Base-by-base conservation (phyloP, 2,113 vertebrate species). In the Manacus vitellinus region DNA sequence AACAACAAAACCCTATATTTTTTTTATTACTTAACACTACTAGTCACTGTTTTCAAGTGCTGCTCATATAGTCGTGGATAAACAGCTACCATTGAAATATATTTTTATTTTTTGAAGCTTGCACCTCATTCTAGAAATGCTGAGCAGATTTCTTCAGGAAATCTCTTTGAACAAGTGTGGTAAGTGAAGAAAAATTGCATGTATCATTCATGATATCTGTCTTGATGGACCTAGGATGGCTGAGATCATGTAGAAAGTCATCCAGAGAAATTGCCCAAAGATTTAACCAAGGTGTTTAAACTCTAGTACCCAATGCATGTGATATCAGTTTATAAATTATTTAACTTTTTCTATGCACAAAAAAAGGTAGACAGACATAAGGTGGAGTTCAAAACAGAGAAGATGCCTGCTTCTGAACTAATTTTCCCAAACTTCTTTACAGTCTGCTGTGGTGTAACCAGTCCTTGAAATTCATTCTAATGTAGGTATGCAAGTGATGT, bases 201-300 rank as follows among this genome's bases (percentile, higher is more conserved):
- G 2, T 86, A 58, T 80, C 4, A 0, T 65, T 76, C 0, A 0
- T 46, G 8, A 62, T 56, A 12, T 39, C 28, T 93, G 3, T 54
- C 7, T 72, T 80, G 31, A 12, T 33, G 88, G 44, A 47, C 44
- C 22, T 52, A 31, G 11, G 23, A 68, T 65, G 30, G 63, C 10
- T 52, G 54, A 63, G 14, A 20, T 68, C 27, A 44, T 10, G 10
- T 71, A 33, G 2, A 10, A 37, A 85, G 9, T 72, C 28, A 62
- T 67, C 10, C 39, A 66, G 28, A 73, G 21, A 95, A 84, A 51
- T 0, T 55, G 12, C 28, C 61, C 21, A 63, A 88, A 68, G 12
- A 5, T 56, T 88, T 88, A 88, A 78, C 14, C 8, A 47, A 8
- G 4, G 21, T 24, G 12, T 44, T 72, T 70, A 52, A 92, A 31